These are phyloP conservation scores for Thecophora atra DNA, from an alignment of 2,888 invertebrate genomes.

Conservation along the genomic window DNA sequence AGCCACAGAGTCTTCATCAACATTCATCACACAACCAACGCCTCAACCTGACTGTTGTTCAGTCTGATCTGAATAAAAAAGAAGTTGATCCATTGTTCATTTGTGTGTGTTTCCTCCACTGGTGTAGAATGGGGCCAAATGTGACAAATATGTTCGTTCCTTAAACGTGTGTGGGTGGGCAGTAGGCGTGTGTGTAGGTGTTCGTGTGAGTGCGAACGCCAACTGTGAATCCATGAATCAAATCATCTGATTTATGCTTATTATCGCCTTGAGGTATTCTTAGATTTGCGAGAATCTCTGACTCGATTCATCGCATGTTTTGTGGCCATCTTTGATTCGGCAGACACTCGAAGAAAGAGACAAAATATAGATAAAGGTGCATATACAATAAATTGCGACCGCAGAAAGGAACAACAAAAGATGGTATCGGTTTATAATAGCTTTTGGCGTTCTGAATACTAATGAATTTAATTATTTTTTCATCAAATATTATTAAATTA, in stretches of 20 bases:
- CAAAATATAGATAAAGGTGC: background rate
- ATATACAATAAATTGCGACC: too few species aligned
- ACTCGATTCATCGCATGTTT: constrained; percentile 10
- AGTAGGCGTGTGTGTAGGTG: background rate
- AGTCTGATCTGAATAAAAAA: constrained; percentile 1
- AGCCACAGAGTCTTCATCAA: background rate
- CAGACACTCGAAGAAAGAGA: background rate
- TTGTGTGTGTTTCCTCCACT: background rate
- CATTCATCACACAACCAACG: background rate
- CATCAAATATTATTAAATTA: background rate
- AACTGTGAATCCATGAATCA: constrained; percentile 11
- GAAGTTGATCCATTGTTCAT: background rate
- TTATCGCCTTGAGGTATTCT: constrained; percentile 26
- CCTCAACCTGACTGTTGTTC: constrained; percentile 12
- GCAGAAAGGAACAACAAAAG: too few species aligned
- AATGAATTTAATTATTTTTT: too few species aligned
- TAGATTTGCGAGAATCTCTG: background rate
- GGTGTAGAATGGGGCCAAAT: constrained; percentile 13
- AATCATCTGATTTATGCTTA: constrained; percentile 35
- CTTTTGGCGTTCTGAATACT: too few species aligned
- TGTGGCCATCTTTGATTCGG: background rate
- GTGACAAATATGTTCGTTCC: constrained; percentile 19
- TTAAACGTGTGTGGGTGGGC: background rate
- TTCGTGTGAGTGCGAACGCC: background rate
- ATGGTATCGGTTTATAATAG: too few species aligned